These are phyloP conservation scores for Pantherophis alleghaniensis DNA, from an alignment of 2,797 vertebrate species.

Conservation along the genomic window DNA sequence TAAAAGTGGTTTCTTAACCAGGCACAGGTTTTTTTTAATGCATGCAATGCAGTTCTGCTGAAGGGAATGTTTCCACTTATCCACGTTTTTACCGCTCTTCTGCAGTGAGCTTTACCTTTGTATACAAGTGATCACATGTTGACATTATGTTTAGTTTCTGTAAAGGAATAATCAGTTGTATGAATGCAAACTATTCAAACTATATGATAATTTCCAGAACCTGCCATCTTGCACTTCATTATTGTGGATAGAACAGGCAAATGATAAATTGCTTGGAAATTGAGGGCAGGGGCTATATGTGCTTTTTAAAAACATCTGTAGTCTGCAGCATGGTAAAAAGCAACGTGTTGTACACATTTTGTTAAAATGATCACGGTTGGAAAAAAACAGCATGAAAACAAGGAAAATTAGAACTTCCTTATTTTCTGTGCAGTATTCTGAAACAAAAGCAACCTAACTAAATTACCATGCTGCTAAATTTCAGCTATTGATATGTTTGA, in stretches of 20 bases:
- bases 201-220: conserved; percentile 59
- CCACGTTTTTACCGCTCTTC: conserved; percentile 6
- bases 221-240: conserved; percentile 49
- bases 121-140: conserved; percentile 37
- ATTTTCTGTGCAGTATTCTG: conserved; percentile 30
- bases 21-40: conserved; percentile 3
- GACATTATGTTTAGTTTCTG: conserved; percentile 47
- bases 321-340: conserved; percentile 37
- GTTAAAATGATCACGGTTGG: conserved; percentile 16
- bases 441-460: conserved; percentile 12
- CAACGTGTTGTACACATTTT: conserved; percentile 21
- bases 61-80: neutral
- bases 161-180: conserved; percentile 50
- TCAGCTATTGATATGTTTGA: conserved; percentile 38
- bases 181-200: conserved; percentile 55
- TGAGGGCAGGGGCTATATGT: conserved; percentile 53
- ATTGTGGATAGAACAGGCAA: conserved; percentile 56
- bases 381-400: conserved; percentile 18
- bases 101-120: neutral
- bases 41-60: conserved; percentile 7
- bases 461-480: conserved; percentile 47
- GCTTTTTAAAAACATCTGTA: conserved; percentile 47
- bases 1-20: neutral
- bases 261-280: conserved; percentile 65
- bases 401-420: conserved; percentile 45